Conservation (phyloP, 2,888 invertebrate species). For the Bellardia pandia region DNA sequence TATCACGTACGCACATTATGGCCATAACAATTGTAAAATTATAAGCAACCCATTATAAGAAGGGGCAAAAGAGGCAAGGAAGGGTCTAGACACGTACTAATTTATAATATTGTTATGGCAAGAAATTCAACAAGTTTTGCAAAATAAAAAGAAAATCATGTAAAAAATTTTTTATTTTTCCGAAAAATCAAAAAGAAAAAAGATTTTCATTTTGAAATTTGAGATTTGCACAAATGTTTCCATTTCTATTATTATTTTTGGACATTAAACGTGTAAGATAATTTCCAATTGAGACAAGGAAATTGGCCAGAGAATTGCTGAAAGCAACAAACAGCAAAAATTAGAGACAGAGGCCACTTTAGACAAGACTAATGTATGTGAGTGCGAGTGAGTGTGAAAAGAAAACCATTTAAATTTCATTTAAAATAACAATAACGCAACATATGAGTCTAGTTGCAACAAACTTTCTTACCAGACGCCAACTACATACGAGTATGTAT, state of each 20-base stretch:
- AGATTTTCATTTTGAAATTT: constrained; percentile 39
- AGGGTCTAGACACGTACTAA: constrained; percentile 62
- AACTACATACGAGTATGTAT: constrained; percentile 2
- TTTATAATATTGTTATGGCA: constrained; percentile 37
- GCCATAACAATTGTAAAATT: constrained; percentile 65
- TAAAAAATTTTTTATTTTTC: constrained; percentile 5
- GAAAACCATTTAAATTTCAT: constrained; percentile 57
- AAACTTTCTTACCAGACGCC: constrained; percentile 46
- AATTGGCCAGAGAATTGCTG: constrained; percentile 23
- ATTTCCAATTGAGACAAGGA: constrained; percentile 62
- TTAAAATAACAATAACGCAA: constrained; percentile 63
- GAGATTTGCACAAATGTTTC: constrained; percentile 16
- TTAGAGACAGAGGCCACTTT: neutral
- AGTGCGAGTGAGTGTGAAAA: constrained; percentile 17
- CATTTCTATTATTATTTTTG: constrained; percentile 43
- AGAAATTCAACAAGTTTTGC: constrained; percentile 68
- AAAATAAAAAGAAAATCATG: constrained; percentile 39
- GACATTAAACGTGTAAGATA: constrained; percentile 47
- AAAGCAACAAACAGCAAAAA: neutral
- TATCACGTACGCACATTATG: constrained; percentile 70
- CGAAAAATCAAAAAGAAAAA: constrained; percentile 8
- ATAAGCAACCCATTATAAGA: constrained; percentile 17
- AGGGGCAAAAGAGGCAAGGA: neutral
- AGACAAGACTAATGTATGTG: neutral
- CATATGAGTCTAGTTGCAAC: constrained; percentile 56